Conservation (phyloP, 2,113 vertebrate species). For the Trematomus loennbergii region DNA sequence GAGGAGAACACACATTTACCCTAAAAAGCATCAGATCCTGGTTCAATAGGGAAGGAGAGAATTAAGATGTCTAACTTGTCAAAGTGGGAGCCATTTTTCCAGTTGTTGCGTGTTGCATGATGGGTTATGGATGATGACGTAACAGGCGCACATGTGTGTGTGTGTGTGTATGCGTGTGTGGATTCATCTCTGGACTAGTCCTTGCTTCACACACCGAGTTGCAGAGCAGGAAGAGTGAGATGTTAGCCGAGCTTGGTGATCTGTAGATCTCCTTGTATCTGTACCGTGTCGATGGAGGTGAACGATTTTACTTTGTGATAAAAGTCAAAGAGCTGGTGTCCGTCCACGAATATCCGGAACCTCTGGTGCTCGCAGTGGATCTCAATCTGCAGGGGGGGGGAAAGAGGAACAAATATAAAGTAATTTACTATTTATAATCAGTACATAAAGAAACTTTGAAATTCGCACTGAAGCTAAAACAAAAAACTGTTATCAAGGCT, state of each 20-base stretch:
- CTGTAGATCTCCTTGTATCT: constrained; percentile 96
- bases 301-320: constrained; percentile 97
- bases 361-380: constrained; percentile 98
- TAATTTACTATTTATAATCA: neutral
- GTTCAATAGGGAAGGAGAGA: constrained; percentile 23
- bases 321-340: constrained; percentile 99
- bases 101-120: constrained; percentile 53
- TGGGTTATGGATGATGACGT: constrained; percentile 50
- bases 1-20: constrained; percentile 48
- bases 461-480: neutral
- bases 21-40: constrained; percentile 39
- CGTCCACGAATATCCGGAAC: constrained; percentile 98
- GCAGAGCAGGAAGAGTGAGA: neutral
- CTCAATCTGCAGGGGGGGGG: constrained; percentile 87
- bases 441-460: neutral
- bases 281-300: constrained; percentile 93
- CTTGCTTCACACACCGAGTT: constrained; percentile 42
- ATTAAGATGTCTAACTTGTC: constrained; percentile 19
- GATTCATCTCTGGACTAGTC: constrained; percentile 62
- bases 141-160: constrained; percentile 24
- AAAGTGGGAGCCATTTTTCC: constrained; percentile 19
- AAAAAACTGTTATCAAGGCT: no score
- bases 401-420: neutral
- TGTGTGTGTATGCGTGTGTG: constrained; percentile 15
- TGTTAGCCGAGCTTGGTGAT: constrained; percentile 97